Base-by-base conservation (phyloP, 2,113 vertebrate genomes). In the Labeo catla region DNA sequence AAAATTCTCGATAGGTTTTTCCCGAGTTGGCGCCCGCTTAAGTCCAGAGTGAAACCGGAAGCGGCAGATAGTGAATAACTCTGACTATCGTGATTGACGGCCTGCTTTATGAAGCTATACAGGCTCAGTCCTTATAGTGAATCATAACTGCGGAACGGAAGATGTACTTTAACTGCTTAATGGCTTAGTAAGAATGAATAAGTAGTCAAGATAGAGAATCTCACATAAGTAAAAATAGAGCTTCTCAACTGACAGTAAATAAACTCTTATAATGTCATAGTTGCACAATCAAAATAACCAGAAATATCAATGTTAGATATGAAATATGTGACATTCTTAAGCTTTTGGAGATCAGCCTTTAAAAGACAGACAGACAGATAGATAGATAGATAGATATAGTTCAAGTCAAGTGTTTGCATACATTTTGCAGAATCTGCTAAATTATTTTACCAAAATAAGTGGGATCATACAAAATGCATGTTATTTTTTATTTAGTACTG, bases 31-130 rank as follows among this genome's bases (percentile, higher is more conserved):
- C 9, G 57, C 45, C 21, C 39, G 21, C 54, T 13, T 52, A 16
- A 3, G 16, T 57, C 23, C 12, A 52, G 70, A 15, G 49, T 15
- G 70, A 89, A 81, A 86, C 88, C 88, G 88, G 88, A 89, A 89
- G 88, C 47, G 19, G 28, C 2, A 45, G 66, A 84, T 81, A 49
- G 47, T 63, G 78, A 73, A 77, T 45, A 52, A 43, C 47, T 63
- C 34, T 8, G n/a, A 49, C 65, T 81, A 4, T 23, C 39, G 59
- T 61, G 77, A 80, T 80, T 80, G 54, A 72, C 57, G 36, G 77
- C 19, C 39, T 21, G 76, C 23, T 54, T 77, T 9, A 49, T 76
- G 43, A 76, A 23, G 28, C 49, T 57, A 57, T 2, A 12, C 36
- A 45, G 34, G 7, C 9, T 21, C 76, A 6, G 28, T 39, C 15